Conservation (phyloP, 2,888 invertebrate genomes). For the Lagria hirta region DNA sequence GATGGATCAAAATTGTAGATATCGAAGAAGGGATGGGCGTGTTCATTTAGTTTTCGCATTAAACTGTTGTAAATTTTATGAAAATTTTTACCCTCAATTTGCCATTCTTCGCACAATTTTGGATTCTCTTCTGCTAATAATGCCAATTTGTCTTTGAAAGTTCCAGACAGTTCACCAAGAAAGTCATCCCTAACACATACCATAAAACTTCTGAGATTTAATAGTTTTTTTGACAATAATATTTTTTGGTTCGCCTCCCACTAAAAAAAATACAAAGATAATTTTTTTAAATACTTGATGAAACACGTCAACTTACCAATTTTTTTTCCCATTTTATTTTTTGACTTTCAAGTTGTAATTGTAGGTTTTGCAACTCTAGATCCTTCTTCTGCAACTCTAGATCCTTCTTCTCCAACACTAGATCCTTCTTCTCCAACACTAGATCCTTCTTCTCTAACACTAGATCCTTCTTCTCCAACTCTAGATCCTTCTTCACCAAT, state of each 20-base stretch:
- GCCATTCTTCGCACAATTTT: slow-evolving; percentile 1
- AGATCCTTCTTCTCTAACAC: neutral
- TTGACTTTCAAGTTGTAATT: slow-evolving; percentile 1
- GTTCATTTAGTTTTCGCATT: slow-evolving; percentile 1
- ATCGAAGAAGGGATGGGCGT: slow-evolving; percentile 1
- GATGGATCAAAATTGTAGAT: too few relatives aligned
- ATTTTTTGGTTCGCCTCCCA: slow-evolving; percentile 1
- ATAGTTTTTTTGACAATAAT: slow-evolving; percentile 1
- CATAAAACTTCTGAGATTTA: slow-evolving; percentile 1
- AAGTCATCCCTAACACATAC: slow-evolving; percentile 1
- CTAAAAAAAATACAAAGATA: slow-evolving; percentile 1
- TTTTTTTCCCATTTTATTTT: slow-evolving; percentile 1
- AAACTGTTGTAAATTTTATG: neutral
- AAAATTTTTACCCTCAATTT: slow-evolving; percentile 1
- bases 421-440: neutral
- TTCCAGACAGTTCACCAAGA: slow-evolving; percentile 1
- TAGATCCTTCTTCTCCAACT: neutral
- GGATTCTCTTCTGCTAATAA: slow-evolving; percentile 1
- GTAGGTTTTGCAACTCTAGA: slow-evolving; percentile 1
- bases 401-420: neutral
- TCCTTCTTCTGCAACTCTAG: neutral
- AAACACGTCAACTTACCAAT: slow-evolving; percentile 1
- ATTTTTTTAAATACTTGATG: slow-evolving; percentile 1
- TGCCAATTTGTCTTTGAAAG: slow-evolving; percentile 1
- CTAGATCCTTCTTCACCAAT: too few relatives aligned